phyloP scores from a whole-genome alignment of 92 coral and sea anemone genomes.

The Porites rus region DNA sequence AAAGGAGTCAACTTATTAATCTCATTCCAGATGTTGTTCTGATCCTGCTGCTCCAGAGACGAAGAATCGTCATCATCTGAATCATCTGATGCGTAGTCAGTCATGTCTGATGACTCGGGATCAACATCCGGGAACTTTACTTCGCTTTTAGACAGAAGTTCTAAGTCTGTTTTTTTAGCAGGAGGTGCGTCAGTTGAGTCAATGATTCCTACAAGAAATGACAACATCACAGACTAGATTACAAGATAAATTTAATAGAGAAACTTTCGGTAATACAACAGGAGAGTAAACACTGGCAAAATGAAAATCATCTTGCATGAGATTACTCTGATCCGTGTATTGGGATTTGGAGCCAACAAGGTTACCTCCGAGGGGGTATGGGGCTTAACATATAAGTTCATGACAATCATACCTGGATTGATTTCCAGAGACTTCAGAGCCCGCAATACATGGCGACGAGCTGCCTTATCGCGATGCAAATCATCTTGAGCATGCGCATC shows the following conservation, averaged over 20 bases:
- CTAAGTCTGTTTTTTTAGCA: not conserved
- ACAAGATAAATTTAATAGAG: too few relatives aligned
- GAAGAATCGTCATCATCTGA: conserved; percentile 1
- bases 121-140: conserved; percentile 9
- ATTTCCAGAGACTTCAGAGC: conserved; percentile 1
- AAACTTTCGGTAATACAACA: too few relatives aligned
- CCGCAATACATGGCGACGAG: not conserved
- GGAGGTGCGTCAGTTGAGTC: not conserved
- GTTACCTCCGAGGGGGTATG: too few relatives aligned
- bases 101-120: not conserved
- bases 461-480: conserved; percentile 9
- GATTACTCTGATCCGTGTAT: too few relatives aligned
- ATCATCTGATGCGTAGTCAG: not conserved
- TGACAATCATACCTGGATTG: not conserved
- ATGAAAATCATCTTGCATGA: too few relatives aligned
- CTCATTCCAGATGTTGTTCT: not conserved
- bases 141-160: conserved; percentile 7
- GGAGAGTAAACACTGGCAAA: too few relatives aligned
- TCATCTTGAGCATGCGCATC: conserved; percentile 48
- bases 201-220: not conserved
- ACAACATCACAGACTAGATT: too few relatives aligned
- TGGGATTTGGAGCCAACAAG: too few relatives aligned
- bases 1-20: conserved; percentile 6
- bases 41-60: not conserved
- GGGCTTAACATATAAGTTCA: too few relatives aligned